Evolutionary conservation across 2,888 invertebrate species (phyloP), one percentile per base, ranked within the genome.

Genomic region (Agonopterix subpropinquella): DNA sequence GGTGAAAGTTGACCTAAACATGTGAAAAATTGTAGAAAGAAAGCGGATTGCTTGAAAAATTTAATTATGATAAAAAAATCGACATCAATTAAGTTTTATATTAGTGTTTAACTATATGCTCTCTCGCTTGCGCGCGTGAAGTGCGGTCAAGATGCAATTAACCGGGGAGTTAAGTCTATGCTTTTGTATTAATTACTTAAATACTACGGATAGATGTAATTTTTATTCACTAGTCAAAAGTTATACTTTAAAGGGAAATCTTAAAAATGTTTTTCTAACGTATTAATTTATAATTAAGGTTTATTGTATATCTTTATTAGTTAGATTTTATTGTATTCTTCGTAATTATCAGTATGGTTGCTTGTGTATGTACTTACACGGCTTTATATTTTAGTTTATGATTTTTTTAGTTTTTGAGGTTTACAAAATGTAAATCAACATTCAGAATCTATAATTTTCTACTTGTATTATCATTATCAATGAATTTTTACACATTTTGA

Each of bases 191-290:
- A 51, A 51, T 78, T 79, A 81, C 76, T 81, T 80, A 77, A 80
- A 74, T 73, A 70, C 72, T 73, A 71, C 73, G 69, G 65, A 67
- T 78, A 75, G 73, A 68, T 69, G 68, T 80, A 77, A 78, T 79
- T 78, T 49, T 79, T 77, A 82, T 80, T 79, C 75, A 77, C 86
- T 86, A 86, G 86, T 86, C 86, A 86, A 82, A 77, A 75, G 73
- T 70, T 79, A 74, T 77, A 73, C 72, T 73, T 72, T 74, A 74
- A 69, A 64, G 61, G 64, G 66, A 67, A 65, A 63, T 63, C 70
- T 67, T 67, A 64, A 67, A 67, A 65, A 61, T 67, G 70, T 59
- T 60, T 39, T 63, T 65, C 67, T 67, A 65, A 67, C 66, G 67
- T 74, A 73, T 69, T 70, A 68, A 64, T 62, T 69, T 62, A 59